Evolutionary conservation across 1,140 invertebrate species (phyloP), one percentile per base, ranked within the genome.

Genomic region (Brachionus paranguensis): DNA sequence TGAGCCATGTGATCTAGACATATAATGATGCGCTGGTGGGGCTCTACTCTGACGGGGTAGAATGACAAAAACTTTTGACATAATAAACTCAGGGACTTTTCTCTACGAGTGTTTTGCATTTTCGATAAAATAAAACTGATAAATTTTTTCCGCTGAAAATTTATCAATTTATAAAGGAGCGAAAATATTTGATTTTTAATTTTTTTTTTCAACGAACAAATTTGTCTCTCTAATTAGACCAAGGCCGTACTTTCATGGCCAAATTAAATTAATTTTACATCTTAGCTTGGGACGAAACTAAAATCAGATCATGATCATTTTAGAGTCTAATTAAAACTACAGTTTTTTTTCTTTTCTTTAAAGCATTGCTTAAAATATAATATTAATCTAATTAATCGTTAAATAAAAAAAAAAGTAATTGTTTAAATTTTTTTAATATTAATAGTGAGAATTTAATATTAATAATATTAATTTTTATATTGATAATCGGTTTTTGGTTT

Each of bases 21-120:
- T 29, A 83, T 83, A 3, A 81, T 81, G 27, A 81, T 81, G 10
- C 17, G 41, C 11, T 81, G 33, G 29, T 64, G 53, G 12, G 78
- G 72, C 12, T 64, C 53, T 12, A 81, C 78, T 33, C 17, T 10
- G 12, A 64, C 60, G 10, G 78, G 78, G 43, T 64, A 81, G 20
- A 20, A 68, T 17, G 78, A 81, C 17, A 81, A 47, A 68, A 81
- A 81, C 41, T 81, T 81, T 81, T 81, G 78, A 45, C 78, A 81
- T 29, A 81, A 64, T 33, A 81, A 55, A 47, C 78, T 81, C 10
- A 81, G n/a, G 17, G 78, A 81, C 41, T 81, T 81, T 81, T 81
- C 53, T 68, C 78, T 24, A 24, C 78, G 41, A 76, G 41, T 76
- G 14, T 76, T 47, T 76, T 47, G 43, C 65, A 37, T 33, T 76